Evolutionary conservation across 1,140 invertebrate species (phyloP), one percentile per base, ranked within the genome.

Genomic region (Halictus rubicundus): DNA sequence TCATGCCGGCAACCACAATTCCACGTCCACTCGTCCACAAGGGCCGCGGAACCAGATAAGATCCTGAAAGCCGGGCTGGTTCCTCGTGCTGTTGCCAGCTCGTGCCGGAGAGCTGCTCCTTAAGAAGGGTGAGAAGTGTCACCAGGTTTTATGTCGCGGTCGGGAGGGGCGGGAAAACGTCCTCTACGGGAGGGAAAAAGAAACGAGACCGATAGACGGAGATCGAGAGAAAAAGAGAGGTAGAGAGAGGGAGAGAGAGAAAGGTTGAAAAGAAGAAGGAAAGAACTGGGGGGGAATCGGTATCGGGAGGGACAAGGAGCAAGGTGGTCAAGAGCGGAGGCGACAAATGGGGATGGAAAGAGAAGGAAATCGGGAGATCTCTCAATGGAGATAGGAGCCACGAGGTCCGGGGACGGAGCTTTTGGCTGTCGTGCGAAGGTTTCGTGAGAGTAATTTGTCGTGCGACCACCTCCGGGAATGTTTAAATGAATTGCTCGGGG

Each of bases 381-480:
- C 81, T 88, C 85, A 92, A 93, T 90, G 88, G 88, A 93, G 91
- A 92, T 92, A 93, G 87, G 81, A 81, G 73, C 69, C 71, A 78
- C 80, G 79, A 84, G 87, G 75, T 70, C 68, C 78, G 85, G 32
- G 32, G 32, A 86, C 78, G 84, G 80, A 79, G 78, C 86, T 90
- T 91, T 90, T 80, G 88, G 87, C 79, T 80, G 83, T 86, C 83
- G 84, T 69, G 83, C 87, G 87, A 87, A 89, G 89, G 82, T 90
- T 89, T 87, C 78, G 88, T 86, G 91, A 88, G 90, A 93, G 92
- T 93, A 93, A 93, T 93, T 93, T 93, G 92, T 93, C 92, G 92
- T 90, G 91, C 92, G 92, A 93, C 92, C 92, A 93, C 92, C 92
- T 93, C 83, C 86, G 89, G 92, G 92, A 93, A 92, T 93, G 92